Base-by-base conservation (phyloP, 2,113 vertebrate species). In the Pionites leucogaster region DNA sequence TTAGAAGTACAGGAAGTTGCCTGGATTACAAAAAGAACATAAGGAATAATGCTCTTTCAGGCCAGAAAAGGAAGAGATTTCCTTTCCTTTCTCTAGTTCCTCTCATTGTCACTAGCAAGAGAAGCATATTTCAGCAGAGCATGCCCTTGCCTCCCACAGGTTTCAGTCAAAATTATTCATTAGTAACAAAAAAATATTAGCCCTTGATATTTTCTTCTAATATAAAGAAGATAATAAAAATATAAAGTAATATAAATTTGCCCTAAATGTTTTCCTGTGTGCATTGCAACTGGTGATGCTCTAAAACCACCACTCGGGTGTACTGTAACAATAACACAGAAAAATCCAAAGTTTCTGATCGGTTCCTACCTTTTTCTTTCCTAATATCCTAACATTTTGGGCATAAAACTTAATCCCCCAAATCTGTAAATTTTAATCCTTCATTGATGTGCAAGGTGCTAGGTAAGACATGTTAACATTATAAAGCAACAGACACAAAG, bases 1-100 rank as follows among this genome's bases (percentile, higher is more conserved):
- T 90, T 42, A 64, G 71, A 53, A 88, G 85, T 52, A 70, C 84
- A 95, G 93, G 95, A 94, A 94, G 94, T 33, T 39, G 85, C 71
- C 29, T 52, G 46, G 59, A 86, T 53, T 92, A 37, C 55, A 87
- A 93, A 91, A 92, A 82, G 85, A 79, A 74, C 47, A 35, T 31
- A 42, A 82, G 50, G 64, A 92, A 80, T 90, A 88, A 88, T 67
- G 71, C 8, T 88, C 19, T 82, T 85, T 78, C 75, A 79, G 67
- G 37, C 25, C 68, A 64, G 65, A 82, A 74, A 82, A 82, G 62
- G 78, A 84, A 91, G 63, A 62, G 12, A 44, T 92, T 94, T 94
- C 87, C 63, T 82, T 89, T 85, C 52, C 64, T 83, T 87, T 87
- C 49, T 76, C 62, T n/a, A 49, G 68, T 85, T 91, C 74, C 13